Base-by-base conservation (phyloP, 2,113 vertebrate species). In the Butorides virescens region DNA sequence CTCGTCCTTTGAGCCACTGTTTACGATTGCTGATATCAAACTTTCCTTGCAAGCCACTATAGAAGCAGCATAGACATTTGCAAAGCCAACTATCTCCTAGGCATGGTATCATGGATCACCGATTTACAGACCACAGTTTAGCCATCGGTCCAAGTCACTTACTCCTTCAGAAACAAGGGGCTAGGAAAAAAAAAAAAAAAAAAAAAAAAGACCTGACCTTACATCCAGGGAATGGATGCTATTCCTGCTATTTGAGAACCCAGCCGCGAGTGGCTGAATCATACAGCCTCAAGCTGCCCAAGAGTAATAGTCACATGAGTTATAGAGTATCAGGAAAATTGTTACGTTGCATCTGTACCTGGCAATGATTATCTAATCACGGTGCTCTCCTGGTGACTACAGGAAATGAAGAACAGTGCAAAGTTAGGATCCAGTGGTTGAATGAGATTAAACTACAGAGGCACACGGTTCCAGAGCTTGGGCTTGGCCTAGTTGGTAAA, bases 241-340 rank as follows among this genome's bases (percentile, higher is more conserved):
- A 97, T 97, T 37, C 86, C 9, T 91, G 90, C 84, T 91, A 93
- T 95, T 89, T 30, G 53, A 55, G 91, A 53, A 47, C 15, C 52
- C 20, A 6, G 26, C 83, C n/a, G 4, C 2, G 68, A 81, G 77
- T 27, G 36, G 53, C 78, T 96, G 93, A 96, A 30, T 96, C 96
- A 96, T 6, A 5, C 34, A 13, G 77, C 92, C 88, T 26, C n/a
- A 3, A 61, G 73, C 82, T 6, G 3, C 82, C 27, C 26, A 23
- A 23, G 76, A 52, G 25, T 71, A 67, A 78, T 11, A 50, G 52
- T 78, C 97, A 96, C 68, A 44, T 36, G 92, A 92, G 90, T 36
- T 49, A 11, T 10, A 8, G 50, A 26, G 52, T 39, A 56, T 49
- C 94, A 67, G 91, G 53, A 78, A 90, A 87, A 92, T 94, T 94